Evolutionary conservation across 2,113 vertebrate genomes (phyloP), one percentile per base, ranked within the genome.

Genomic region (Paedocypris sp.): DNA sequence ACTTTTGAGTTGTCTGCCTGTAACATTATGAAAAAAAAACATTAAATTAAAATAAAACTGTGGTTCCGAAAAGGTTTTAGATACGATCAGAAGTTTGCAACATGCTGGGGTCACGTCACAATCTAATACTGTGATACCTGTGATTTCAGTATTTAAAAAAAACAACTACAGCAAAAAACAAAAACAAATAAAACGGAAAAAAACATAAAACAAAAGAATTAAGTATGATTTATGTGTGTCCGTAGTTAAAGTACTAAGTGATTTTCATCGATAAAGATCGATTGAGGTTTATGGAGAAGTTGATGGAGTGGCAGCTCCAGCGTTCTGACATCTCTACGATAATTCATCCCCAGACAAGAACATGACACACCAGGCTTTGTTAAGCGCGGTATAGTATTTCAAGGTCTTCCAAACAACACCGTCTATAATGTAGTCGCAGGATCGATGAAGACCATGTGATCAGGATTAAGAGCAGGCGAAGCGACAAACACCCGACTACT

Each of bases 351-450:
- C 15, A 6, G 16, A 39, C 12, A 29, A 19, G 19, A 28, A 42
- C 53, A 38, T 43, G 53, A 58, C 26, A 32, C 19, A 29, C 39
- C 10, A n/a, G 18, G 4, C 4, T 58, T 32, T 58, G 53, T 58
- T 58, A 43, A 31, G 38, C 18, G 15, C 39, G 9, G 26, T 13
- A 31, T 12, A 58, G 42, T 43, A 32, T 22, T 25, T 43, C 53
- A 58, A 58, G 53, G 53, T 58, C 53, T 26, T 22, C 26, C 11
- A 12, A 43, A 57, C 53, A 57, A 57, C 26, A 29, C 15, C 26
- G 6, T 57, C 53, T 12, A 58, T 57, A 57, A 57, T 58, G 15
- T 58, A 58, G 38, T 32, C 28, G 15, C 3, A 12, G 1, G 18
- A 58, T 58, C 53, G 26, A 58, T 58, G 25, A 43, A 9, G 53